These are phyloP conservation scores for Sitodiplosis mosellana DNA, from an alignment of 1,140 invertebrate genomes.

Conservation along the genomic window DNA sequence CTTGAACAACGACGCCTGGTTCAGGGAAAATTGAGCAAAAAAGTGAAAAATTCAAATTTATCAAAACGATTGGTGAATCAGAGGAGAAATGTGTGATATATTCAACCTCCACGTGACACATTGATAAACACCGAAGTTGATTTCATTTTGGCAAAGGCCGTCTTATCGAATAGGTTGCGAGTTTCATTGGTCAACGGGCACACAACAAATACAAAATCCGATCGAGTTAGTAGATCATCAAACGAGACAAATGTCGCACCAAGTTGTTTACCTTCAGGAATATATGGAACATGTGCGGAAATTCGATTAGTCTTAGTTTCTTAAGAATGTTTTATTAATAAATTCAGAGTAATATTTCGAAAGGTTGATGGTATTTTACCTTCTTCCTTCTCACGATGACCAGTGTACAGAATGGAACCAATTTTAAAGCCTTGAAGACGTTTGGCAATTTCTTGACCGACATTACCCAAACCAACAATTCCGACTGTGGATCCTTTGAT, in stretches of 20 bases:
- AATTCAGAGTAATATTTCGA: too few species aligned
- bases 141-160: conserved; percentile 63
- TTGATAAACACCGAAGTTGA: conserved; percentile 59
- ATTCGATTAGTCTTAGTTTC: conserved; percentile 6
- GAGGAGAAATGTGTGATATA: too few species aligned
- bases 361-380: conserved; percentile 27
- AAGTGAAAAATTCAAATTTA: not conserved
- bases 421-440: conserved; percentile 51
- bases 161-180: conserved; percentile 45
- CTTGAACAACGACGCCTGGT: conserved; percentile 48
- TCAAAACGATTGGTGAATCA: conserved; percentile 8
- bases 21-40: conserved; percentile 5
- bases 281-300: too few species aligned
- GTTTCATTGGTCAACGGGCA: conserved; percentile 54
- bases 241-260: conserved; percentile 50
- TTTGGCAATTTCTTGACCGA: conserved; percentile 51
- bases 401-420: conserved; percentile 46
- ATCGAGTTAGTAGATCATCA: conserved; percentile 45
- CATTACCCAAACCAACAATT: conserved; percentile 60
- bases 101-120: conserved; percentile 54
- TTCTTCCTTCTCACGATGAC: conserved; percentile 40
- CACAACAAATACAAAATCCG: conserved; percentile 56
- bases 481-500: conserved; percentile 54
- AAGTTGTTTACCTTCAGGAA: conserved; percentile 36
- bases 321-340: conserved; percentile 1